A percentile compares a stretch with the other conserved stretches of the same genome.
Conservation (phyloP, 2,113 vertebrate genomes). For the Pleuronectes platessa region DNA sequence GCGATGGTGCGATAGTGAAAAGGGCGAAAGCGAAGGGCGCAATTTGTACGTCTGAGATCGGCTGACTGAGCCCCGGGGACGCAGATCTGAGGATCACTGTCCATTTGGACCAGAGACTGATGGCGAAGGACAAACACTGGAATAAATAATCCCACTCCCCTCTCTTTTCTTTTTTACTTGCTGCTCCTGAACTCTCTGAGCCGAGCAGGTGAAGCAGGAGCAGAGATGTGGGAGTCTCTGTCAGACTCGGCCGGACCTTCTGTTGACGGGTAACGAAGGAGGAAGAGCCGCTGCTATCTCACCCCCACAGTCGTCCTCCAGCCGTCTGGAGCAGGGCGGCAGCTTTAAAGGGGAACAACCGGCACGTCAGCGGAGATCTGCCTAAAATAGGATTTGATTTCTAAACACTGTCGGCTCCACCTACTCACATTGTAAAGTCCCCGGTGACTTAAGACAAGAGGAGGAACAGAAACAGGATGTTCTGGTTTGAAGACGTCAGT, state of each 20-base stretch:
- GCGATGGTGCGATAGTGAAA: constrained; percentile 7
- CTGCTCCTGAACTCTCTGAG: constrained; percentile 14
- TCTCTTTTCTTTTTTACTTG: constrained; percentile 1
- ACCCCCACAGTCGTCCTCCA: constrained; percentile 31
- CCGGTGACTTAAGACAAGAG: neutral
- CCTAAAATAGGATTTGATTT: constrained; percentile 18
- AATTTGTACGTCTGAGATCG: constrained; percentile 3
- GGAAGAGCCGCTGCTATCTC: constrained; percentile 25
- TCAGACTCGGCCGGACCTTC: constrained; percentile 14
- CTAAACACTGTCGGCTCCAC: constrained; percentile 2
- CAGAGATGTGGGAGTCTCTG: constrained; percentile 17
- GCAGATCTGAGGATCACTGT: constrained; percentile 35
- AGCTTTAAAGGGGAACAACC: constrained; percentile 9
- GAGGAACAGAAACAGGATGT: neutral
- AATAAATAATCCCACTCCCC: constrained; percentile 20
- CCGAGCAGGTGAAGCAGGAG: constrained; percentile 10
- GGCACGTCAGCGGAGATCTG: constrained; percentile 11
- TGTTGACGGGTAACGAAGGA: constrained; percentile 24
- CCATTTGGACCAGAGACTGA: constrained; percentile 45
- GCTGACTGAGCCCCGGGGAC: neutral
- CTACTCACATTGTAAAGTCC: neutral
- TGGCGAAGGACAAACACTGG: constrained; percentile 34
- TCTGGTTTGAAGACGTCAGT: neutral
- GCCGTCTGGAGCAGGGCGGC: neutral
- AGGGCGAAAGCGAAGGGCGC: constrained; percentile 18